Percentiles rank a stretch among this genome's conserved stretches.
These are phyloP conservation scores for Globodera rostochiensis DNA, from an alignment of 1,140 invertebrate species.

Conservation along the genomic window DNA sequence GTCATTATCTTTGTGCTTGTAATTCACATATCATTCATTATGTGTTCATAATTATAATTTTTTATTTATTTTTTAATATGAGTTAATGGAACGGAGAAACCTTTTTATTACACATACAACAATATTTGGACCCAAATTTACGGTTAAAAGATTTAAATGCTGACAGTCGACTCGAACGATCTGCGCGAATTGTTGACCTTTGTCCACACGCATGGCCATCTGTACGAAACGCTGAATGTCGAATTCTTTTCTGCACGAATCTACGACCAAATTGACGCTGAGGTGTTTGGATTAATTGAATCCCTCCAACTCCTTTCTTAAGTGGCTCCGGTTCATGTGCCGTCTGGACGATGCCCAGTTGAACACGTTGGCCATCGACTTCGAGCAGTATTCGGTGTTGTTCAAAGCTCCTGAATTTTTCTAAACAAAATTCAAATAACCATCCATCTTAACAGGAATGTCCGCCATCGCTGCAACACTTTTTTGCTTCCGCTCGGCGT, in stretches of 20 bases:
- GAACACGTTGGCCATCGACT: not conserved
- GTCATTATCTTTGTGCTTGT: no score
- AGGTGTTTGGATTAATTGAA: not conserved
- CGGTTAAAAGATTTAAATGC: not conserved
- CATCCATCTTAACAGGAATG: not conserved
- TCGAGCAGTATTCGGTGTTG: slow-evolving; percentile 1
- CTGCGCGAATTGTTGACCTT: not conserved
- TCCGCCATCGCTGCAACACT: not conserved
- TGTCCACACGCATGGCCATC: not conserved
- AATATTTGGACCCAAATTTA: not conserved
- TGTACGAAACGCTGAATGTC: slow-evolving; percentile 2
- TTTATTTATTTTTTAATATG: no score
- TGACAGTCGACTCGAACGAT: not conserved
- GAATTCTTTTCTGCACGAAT: slow-evolving; percentile 9
- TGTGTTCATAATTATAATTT: no score
- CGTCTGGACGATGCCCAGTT: not conserved
- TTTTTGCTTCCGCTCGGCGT: not conserved
- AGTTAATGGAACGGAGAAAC: no score
- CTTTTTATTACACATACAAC: no score
- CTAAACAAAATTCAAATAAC: no score
- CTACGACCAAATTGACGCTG: not conserved
- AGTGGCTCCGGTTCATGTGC: slow-evolving; percentile 5
- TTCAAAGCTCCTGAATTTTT: not conserved
- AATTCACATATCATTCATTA: no score
- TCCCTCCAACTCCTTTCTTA: not conserved